Evolutionary conservation across 2,113 vertebrate genomes (phyloP), one percentile per base, ranked within the genome.

Genomic region (Climacteris rufus): DNA sequence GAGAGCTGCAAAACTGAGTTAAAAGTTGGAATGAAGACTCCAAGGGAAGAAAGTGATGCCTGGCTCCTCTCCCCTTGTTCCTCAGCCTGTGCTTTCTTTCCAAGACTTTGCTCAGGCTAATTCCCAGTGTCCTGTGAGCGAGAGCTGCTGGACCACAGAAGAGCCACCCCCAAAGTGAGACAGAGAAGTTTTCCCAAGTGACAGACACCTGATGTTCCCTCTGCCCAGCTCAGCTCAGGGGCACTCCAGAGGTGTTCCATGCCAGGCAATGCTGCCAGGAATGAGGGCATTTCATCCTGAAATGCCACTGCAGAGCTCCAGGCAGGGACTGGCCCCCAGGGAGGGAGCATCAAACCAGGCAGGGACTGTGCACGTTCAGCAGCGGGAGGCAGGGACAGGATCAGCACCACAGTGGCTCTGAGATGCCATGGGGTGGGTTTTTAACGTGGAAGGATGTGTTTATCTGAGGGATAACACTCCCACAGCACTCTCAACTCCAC

Each of bases 371-470:
- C 37, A 25, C 0, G 0, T 6, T 15, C 11, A 13, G 52, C 52
- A 37, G 11, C 1, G 1, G 24, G 20, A 57, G 35, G 42, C 7
- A 2, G 7, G 20, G 22, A 56, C 7, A 54, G 21, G 72, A 84
- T 13, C 40, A 7, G 1, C 42, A 31, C 10, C 10, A 2, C 50
- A 53, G n/a, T 0, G 0, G 2, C 4, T 6, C 0, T 1, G 74
- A 90, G 35, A 66, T 8, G 27, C 80, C 56, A 35, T 1, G 0
- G 39, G 33, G 40, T 0, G 0, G 30, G 39, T 4, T 27, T 27
- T 60, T 57, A 35, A 53, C 3, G 2, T 7, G 40, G 44, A n/a
- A 87, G 49, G 49, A 56, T 21, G 35, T 3, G 15, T 12, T 40
- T 50, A 79, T 28, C 25, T 3, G 23, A 84, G 8, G 37, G 31